These are phyloP conservation scores for Scaptodrosophila lebanonensis DNA, from an alignment of 1,140 invertebrate genomes.

Conservation along the genomic window DNA sequence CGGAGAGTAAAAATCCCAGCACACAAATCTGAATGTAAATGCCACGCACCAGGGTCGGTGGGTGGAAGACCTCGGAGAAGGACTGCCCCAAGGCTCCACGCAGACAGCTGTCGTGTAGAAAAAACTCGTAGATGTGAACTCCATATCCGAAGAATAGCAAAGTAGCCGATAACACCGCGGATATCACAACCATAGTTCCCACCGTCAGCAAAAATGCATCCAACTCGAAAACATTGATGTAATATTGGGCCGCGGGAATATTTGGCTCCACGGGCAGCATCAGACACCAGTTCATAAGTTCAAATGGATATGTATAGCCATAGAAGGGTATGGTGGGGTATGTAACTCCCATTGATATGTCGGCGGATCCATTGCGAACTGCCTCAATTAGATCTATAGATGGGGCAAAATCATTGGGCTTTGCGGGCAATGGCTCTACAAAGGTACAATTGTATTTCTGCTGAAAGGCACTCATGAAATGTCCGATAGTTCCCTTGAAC, in stretches of 20 bases:
- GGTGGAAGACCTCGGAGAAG: conserved; percentile 42
- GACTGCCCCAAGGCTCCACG: conserved; percentile 60
- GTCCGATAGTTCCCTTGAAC: conserved; percentile 51
- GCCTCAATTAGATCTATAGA: conserved; percentile 39
- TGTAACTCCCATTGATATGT: conserved; percentile 49
- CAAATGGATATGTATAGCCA: conserved; percentile 53
- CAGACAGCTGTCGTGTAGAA: conserved; percentile 58
- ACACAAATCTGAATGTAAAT: conserved; percentile 64
- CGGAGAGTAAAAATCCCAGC: conserved; percentile 58
- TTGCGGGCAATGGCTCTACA: conserved; percentile 27
- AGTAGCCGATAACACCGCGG: conserved; percentile 2
- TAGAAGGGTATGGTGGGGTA: conserved; percentile 35
- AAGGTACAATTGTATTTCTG: conserved; percentile 47
- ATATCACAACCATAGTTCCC: conserved; percentile 32
- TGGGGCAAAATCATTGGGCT: conserved; percentile 23
- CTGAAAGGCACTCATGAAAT: conserved; percentile 54
- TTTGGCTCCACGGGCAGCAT: conserved; percentile 61
- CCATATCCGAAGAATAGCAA: conserved; percentile 34
- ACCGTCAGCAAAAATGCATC: conserved; percentile 46
- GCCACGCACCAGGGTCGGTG: conserved; percentile 42
- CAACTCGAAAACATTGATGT: conserved; percentile 54
- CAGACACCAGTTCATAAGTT: conserved; percentile 57
- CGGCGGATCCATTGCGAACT: conserved; percentile 51
- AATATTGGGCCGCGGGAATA: conserved; percentile 54
- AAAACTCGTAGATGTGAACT: conserved; percentile 33